Conservation (phyloP, 2,888 invertebrate species). For the Crioceris asparagi region DNA sequence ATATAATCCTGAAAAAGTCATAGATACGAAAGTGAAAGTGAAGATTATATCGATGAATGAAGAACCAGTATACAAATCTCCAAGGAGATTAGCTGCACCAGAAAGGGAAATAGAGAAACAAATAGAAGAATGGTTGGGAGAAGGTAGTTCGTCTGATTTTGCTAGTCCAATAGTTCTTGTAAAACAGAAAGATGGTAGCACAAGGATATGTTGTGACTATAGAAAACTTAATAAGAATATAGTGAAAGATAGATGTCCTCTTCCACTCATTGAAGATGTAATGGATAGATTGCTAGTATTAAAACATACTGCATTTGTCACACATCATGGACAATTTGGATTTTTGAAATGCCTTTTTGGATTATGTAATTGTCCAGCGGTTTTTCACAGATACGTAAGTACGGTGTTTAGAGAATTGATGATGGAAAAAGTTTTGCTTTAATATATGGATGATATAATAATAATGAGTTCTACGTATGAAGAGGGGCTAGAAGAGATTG, state of each 20-base stretch:
- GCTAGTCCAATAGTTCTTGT: constrained; percentile 14
- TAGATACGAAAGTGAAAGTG: constrained; percentile 3
- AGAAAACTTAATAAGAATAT: constrained; percentile 14
- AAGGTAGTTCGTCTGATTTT: constrained; percentile 13
- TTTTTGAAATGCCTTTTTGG: constrained; percentile 34
- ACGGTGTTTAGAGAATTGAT: no score
- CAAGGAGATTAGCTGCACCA: constrained; percentile 13
- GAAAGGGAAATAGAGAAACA: constrained; percentile 16
- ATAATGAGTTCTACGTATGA: no score
- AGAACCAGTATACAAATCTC: constrained; percentile 12
- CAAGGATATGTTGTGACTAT: constrained; percentile 13
- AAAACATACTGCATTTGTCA: constrained; percentile 33
- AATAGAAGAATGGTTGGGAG: constrained; percentile 15
- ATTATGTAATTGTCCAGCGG: no score
- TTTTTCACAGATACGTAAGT: no score
- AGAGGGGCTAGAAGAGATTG: no score
- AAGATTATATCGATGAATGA: constrained; percentile 11
- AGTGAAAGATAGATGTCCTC: constrained; percentile 20
- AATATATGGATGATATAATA: no score
- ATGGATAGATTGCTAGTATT: constrained; percentile 21
- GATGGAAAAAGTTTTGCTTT: no score
- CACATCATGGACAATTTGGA: constrained; percentile 31
- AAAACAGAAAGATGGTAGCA: constrained; percentile 12
- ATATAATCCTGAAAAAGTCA: not conserved
- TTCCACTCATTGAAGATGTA: constrained; percentile 31